Evolutionary conservation across 2,113 vertebrate genomes (phyloP), one percentile per base, ranked within the genome.

Genomic region (Prinia subflava): DNA sequence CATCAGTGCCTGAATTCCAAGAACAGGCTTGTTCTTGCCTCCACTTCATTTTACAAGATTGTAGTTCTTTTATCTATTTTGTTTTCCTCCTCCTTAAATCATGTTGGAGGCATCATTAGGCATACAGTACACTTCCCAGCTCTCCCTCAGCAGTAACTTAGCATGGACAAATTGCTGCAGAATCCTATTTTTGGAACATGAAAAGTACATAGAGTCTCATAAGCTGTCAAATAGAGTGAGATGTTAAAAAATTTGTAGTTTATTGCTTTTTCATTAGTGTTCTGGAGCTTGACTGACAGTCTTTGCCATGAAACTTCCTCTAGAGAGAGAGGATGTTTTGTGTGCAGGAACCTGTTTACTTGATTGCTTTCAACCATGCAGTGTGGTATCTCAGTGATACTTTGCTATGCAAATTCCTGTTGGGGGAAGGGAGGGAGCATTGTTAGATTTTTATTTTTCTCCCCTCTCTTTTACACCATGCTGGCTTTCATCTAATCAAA

Each of bases 401-500:
- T 91, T 70, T 28, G 46, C 62, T 63, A 2, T 92, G 68, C 63
- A 83, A 19, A 90, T 92, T 57, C 50, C 41, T 94, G 5, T 67
- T 63, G 71, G 63, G 57, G 42, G 39, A 90, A 81, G 88, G 82
- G 85, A 90, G 68, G 44, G 10, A 92, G 30, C 79, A 83, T 71
- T 80, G 82, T 74, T 90, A 65, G 41, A 60, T 87, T 63, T 59
- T 63, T 59, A 4, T 65, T 85, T 79, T 64, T 23, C 13, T 19
- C 9, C 46, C 9, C 17, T 49, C 52, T 80, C 49, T 74, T 89
- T 93, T 74, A 76, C 6, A 80, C n/a, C 37, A 7, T 37, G 41
- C 80, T 86, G 64, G 85, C 79, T 92, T 92, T 87, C 85, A 90
- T 77, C 59, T 81, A 37, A 94, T 93, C 60, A 92, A 25, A 60